Evolutionary conservation across 2,113 vertebrate species (phyloP).

Genomic region (Myrmecophaga tridactyla): DNA sequence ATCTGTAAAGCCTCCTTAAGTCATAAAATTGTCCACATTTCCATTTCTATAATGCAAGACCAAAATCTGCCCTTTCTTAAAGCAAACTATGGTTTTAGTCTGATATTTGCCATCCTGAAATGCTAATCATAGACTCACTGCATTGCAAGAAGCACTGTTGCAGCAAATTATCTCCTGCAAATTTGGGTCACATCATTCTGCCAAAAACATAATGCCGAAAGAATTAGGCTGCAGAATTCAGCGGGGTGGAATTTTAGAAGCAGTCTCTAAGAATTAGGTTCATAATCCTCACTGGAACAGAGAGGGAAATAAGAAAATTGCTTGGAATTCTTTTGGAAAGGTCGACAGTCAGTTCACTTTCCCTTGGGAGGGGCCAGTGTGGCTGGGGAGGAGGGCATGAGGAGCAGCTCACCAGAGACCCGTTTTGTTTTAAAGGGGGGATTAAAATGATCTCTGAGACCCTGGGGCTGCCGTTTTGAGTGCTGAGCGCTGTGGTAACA

Average conservation of each 20-base stretch:
- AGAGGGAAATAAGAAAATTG: conserved; percentile 74
- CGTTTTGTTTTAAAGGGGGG: conserved; percentile 46
- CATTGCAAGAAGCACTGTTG: conserved; percentile 62
- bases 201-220: conserved; percentile 66
- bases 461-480: conserved; percentile 42
- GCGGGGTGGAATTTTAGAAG: conserved; percentile 78
- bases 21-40: conserved; percentile 59
- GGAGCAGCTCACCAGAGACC: not conserved
- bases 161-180: conserved; percentile 72
- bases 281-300: conserved; percentile 75
- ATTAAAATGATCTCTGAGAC: conserved; percentile 62
- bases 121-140: conserved; percentile 54
- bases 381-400: not conserved
- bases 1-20: conserved; percentile 67
- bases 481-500: conserved; percentile 36
- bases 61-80: conserved; percentile 60
- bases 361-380: not conserved
- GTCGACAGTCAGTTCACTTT: conserved; percentile 50
- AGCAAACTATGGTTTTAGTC: conserved; percentile 53
- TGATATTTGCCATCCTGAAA: conserved; percentile 55
- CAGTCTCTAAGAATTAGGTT: conserved; percentile 80
- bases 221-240: conserved; percentile 80
- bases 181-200: conserved; percentile 78
- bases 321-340: conserved; percentile 57
- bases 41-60: conserved; percentile 49